Conservation (phyloP, 2,888 invertebrate genomes). For the Pristionchus arcanus region DNA sequence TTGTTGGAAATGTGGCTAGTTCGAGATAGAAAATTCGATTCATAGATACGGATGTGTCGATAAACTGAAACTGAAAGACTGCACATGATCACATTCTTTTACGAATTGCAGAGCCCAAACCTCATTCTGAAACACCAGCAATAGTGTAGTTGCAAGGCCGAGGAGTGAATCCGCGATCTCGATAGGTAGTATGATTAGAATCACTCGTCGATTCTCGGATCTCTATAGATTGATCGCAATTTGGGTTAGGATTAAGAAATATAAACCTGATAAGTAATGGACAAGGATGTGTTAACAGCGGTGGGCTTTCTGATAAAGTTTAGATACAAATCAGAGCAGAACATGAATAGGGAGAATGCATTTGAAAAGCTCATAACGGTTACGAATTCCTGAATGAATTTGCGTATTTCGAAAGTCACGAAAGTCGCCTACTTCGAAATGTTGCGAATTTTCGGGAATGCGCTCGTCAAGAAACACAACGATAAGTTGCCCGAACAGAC, state of each 20-base stretch:
- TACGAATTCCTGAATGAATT: background rate
- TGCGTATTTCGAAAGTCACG: background rate
- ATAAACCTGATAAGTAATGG: conserved; percentile 16
- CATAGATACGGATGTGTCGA: background rate
- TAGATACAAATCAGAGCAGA: background rate
- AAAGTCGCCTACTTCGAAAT: background rate
- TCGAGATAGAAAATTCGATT: background rate
- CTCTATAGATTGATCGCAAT: too few relatives aligned
- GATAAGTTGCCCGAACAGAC: background rate
- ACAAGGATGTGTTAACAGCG: background rate
- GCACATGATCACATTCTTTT: too few relatives aligned
- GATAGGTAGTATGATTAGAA: conserved; percentile 8
- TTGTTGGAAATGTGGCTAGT: background rate
- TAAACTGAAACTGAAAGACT: background rate
- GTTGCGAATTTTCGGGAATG: background rate
- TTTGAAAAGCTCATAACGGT: background rate
- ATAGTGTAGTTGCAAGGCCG: background rate
- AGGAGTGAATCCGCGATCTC: background rate
- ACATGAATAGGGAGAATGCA: conserved; percentile 13
- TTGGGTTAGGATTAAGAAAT: too few relatives aligned
- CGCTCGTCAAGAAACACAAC: background rate
- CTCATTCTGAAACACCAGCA: background rate
- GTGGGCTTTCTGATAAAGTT: background rate
- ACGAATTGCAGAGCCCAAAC: background rate
- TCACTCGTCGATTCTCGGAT: background rate